Evolutionary conservation across 2,113 vertebrate genomes (phyloP).

Genomic region (Chinchilla lanigera): DNA sequence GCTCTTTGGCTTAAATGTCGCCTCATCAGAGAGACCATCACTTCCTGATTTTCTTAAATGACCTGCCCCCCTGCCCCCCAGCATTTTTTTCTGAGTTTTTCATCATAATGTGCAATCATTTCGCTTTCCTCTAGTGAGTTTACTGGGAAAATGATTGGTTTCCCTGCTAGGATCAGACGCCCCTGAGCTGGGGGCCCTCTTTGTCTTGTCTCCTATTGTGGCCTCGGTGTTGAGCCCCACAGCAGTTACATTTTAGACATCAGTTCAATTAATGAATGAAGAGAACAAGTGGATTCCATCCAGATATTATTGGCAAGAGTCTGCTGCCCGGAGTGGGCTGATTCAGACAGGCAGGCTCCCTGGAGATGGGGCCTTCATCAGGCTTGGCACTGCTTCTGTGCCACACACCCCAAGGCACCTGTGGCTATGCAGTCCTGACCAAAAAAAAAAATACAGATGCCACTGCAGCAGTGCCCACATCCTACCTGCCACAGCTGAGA

Average conservation of each 20-base stretch:
- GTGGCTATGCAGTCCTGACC: not conserved
- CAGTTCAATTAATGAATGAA: not conserved
- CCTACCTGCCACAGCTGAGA: not conserved
- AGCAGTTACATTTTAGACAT: not conserved
- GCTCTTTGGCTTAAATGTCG: not conserved
- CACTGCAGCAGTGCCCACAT: too few species aligned
- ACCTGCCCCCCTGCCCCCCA: not conserved
- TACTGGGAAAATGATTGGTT: not conserved
- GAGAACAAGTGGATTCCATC: conserved; percentile 10
- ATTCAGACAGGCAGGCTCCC: not conserved
- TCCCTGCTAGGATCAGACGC: not conserved
- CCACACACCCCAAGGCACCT: not conserved
- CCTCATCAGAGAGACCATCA: not conserved
- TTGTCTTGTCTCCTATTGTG: not conserved
- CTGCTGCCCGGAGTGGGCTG: not conserved
- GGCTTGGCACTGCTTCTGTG: not conserved
- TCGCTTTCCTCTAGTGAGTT: conserved; percentile 13
- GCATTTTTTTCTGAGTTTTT: conserved; percentile 59
- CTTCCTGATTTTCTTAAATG: conserved; percentile 2
- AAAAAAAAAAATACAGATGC: not conserved
- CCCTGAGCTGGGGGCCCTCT: not conserved
- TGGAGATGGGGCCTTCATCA: not conserved
- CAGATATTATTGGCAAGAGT: not conserved
- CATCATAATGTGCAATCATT: conserved; percentile 9
- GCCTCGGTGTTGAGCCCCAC: not conserved